Percentiles rank a stretch among this genome's conserved stretches.
These are phyloP conservation scores for Megatriorchis doriae DNA, from an alignment of 2,113 vertebrate genomes.

Conservation along the genomic window DNA sequence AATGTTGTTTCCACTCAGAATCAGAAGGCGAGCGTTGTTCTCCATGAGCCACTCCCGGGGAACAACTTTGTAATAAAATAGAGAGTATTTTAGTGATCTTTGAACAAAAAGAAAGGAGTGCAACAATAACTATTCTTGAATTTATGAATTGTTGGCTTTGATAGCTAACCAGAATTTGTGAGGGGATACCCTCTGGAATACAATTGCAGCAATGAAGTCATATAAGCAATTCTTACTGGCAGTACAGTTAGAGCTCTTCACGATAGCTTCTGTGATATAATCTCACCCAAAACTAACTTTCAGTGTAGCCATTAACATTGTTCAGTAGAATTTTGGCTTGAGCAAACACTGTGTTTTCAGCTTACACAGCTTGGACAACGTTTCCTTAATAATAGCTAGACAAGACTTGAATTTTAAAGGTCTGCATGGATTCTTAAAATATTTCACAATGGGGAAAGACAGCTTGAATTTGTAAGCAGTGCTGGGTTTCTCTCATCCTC, in stretches of 20 bases:
- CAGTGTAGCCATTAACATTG: accelerated
- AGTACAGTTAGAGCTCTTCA: not conserved
- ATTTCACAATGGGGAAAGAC: not conserved
- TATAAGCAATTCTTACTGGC: not conserved
- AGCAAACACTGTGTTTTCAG: not conserved
- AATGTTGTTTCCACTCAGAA: constrained; percentile 82
- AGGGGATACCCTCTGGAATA: not conserved
- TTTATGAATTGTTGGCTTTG: not conserved
- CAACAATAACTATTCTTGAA: not conserved
- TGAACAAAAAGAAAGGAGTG: not conserved
- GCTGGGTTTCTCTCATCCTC: not conserved
- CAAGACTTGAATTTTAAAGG: not conserved
- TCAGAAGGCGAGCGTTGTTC: constrained; percentile 85
- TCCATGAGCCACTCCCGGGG: constrained; percentile 86
- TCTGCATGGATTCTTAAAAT: not conserved
- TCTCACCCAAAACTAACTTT: not conserved
- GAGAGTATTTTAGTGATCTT: not conserved
- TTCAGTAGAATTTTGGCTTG: not conserved
- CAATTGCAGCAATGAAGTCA: not conserved
- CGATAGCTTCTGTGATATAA: accelerated
- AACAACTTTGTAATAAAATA: constrained; percentile 60
- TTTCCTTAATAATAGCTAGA: not conserved
- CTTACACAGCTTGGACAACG: not conserved
- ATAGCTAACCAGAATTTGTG: no score
- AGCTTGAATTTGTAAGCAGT: not conserved